Percentiles rank a stretch among this genome's conserved stretches.
These are phyloP conservation scores for Morone chrysops DNA, from an alignment of 2,113 vertebrate genomes.

Conservation along the genomic window DNA sequence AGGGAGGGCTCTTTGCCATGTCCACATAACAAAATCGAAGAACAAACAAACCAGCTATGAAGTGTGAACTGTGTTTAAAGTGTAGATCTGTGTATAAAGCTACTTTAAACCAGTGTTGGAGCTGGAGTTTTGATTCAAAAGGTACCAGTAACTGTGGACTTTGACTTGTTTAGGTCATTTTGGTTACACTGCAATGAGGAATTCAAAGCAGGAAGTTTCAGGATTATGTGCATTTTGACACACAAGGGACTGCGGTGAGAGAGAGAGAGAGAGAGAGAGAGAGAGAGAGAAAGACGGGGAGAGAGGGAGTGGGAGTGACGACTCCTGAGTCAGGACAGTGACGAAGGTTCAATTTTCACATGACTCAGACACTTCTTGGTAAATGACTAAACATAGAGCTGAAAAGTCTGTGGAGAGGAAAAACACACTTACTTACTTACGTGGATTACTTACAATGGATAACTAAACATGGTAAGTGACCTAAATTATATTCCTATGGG, in stretches of 20 bases:
- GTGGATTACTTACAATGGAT: background rate
- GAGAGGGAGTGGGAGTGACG: conserved; percentile 25
- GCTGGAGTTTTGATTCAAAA: background rate
- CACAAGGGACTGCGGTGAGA: background rate
- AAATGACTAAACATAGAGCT: conserved; percentile 2
- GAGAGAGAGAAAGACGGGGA: conserved; percentile 2
- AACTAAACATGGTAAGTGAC: conserved; percentile 48
- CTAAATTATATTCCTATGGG: background rate
- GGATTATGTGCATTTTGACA: background rate
- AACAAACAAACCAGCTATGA: background rate
- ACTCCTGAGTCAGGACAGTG: conserved; percentile 15
- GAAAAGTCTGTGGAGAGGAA: background rate
- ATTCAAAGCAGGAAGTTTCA: conserved; percentile 18
- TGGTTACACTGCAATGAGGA: conserved; percentile 33
- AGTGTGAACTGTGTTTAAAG: background rate
- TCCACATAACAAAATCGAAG: background rate
- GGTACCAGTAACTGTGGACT: conserved; percentile 34
- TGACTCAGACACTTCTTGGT: conserved; percentile 29
- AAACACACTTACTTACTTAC: too few relatives aligned
- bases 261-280: background rate
- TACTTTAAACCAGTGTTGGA: background rate
- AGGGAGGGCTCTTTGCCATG: background rate
- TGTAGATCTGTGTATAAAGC: background rate
- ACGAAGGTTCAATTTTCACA: conserved; percentile 34
- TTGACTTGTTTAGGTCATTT: conserved; percentile 11